Conservation (phyloP, 2,797 vertebrate species). For the Macropodus opercularis region DNA sequence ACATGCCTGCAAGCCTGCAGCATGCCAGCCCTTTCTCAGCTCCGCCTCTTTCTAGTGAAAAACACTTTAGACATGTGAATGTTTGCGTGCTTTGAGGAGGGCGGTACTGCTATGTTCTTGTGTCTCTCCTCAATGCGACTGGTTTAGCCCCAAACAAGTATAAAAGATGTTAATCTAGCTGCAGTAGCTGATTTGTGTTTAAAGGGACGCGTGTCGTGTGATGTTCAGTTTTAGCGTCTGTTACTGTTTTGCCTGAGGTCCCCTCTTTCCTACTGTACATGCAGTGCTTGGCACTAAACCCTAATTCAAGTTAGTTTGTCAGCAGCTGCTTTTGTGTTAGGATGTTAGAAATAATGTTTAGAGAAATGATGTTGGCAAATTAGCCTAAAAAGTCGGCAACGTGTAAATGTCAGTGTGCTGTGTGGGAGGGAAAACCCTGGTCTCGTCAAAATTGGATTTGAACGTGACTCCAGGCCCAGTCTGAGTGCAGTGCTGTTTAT, state of each 20-base stretch:
- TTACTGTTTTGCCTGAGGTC: too few species aligned
- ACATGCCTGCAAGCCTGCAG: conserved; percentile 37
- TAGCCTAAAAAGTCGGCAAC: background rate
- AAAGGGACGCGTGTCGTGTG: background rate
- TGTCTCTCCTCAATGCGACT: conserved; percentile 20
- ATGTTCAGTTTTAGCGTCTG: background rate
- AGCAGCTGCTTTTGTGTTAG: too few species aligned
- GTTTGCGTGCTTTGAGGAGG: conserved; percentile 12
- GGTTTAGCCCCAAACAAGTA: background rate
- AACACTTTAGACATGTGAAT: conserved; percentile 26
- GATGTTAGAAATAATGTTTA: too few species aligned
- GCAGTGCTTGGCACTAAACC: too few species aligned
- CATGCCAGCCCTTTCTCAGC: conserved; percentile 37
- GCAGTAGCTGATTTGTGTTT: conserved; percentile 1
- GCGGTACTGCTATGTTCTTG: background rate
- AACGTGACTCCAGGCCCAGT: background rate
- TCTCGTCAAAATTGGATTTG: background rate
- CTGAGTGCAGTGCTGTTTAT: background rate
- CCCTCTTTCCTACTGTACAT: too few species aligned
- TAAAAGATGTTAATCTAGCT: background rate
- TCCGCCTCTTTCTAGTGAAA: conserved; percentile 36
- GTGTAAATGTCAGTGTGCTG: background rate
- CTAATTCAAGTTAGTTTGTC: too few species aligned
- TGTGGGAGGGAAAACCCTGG: background rate
- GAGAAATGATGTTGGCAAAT: background rate